Percentiles rank a stretch among this genome's conserved stretches.
These are phyloP conservation scores for Coelopa pilipes DNA, from an alignment of 2,888 invertebrate genomes.

Conservation along the genomic window DNA sequence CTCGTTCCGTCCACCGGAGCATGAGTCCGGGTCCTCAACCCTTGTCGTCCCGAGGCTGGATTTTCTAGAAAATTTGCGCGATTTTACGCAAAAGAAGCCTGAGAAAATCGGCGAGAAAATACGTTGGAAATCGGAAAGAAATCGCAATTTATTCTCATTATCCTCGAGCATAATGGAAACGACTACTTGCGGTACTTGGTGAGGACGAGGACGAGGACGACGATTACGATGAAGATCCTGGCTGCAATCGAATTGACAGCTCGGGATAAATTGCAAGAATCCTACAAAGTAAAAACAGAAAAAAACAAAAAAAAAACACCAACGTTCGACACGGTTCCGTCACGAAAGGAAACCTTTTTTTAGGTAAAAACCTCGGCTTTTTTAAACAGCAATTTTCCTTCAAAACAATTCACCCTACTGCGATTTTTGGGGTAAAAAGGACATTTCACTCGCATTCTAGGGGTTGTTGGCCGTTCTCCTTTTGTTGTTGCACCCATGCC, in stretches of 20 bases:
- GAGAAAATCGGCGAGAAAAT: conserved; percentile 42
- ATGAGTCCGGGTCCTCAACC: conserved; percentile 14
- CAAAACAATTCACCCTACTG: too few relatives aligned
- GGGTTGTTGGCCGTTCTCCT: conserved; percentile 23
- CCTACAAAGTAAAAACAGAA: not conserved
- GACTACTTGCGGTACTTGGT: not conserved
- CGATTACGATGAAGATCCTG: not conserved
- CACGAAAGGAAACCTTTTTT: conserved; percentile 30
- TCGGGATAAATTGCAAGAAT: conserved; percentile 19
- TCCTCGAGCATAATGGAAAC: not conserved
- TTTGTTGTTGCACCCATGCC: conserved; percentile 10
- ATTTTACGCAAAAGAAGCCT: conserved; percentile 22
- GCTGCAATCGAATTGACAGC: conserved; percentile 20
- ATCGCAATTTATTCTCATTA: too few relatives aligned
- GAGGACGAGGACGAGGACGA: not conserved
- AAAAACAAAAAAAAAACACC: not conserved
- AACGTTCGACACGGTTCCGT: conserved; percentile 27
- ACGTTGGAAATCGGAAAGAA: conserved; percentile 40
- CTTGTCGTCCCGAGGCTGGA: conserved; percentile 15
- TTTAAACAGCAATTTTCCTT: conserved; percentile 11
- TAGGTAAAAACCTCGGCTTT: conserved; percentile 34
- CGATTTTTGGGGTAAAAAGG: not conserved
- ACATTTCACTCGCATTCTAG: conserved; percentile 19
- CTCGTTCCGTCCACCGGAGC: not conserved
- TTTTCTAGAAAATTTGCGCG: not conserved